phyloP scores from a whole-genome alignment of 2,888 invertebrate genomes.

The Ophraella communa region DNA sequence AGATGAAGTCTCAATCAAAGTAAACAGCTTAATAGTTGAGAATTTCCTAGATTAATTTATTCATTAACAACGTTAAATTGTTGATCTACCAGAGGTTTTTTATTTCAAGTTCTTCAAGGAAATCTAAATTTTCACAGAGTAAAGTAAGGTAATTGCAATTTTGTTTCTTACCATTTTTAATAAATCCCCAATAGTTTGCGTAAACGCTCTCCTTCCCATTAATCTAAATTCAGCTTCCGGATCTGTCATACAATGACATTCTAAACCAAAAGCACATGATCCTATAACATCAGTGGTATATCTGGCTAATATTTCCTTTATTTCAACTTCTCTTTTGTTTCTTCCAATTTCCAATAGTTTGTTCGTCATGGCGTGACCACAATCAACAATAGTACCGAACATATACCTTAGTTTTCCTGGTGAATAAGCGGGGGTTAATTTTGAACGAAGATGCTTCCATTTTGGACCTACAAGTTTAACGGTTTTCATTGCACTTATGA shows the following conservation, averaged over 20 bases:
- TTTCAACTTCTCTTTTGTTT: constrained; percentile 51
- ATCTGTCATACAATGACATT: constrained; percentile 66
- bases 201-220: constrained; percentile 54
- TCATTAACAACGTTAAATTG: no score
- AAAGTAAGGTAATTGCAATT: not conserved
- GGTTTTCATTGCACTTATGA: not conserved
- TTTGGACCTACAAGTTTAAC: constrained; percentile 56
- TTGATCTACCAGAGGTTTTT: no score
- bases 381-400: constrained; percentile 66
- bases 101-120: no score
- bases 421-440: constrained; percentile 72
- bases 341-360: constrained; percentile 55
- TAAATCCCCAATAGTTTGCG: constrained; percentile 52
- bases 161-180: constrained; percentile 48
- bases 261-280: constrained; percentile 68
- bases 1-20: no score
- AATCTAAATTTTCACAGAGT: no score
- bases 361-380: constrained; percentile 63
- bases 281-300: constrained; percentile 70
- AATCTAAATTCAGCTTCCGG: constrained; percentile 63
- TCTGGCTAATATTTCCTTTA: constrained; percentile 65
- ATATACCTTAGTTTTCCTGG: constrained; percentile 72
- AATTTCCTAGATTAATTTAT: no score
- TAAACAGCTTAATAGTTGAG: no score
- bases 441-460: constrained; percentile 70